Conservation (phyloP, 2,797 vertebrate species). For the Myotis findleyi region DNA sequence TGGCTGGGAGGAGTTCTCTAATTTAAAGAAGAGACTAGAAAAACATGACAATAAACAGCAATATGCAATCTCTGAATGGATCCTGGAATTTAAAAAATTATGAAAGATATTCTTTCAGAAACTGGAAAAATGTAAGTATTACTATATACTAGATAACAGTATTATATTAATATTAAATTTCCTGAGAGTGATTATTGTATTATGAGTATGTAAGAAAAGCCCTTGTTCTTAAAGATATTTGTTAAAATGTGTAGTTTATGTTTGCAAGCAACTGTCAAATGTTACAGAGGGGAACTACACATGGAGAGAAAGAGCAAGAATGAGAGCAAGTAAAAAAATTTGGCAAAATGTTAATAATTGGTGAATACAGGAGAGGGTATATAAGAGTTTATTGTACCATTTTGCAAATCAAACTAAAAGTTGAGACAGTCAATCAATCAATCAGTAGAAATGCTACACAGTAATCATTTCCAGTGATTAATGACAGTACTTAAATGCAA, state of each 20-base stretch:
- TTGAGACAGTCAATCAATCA: neutral
- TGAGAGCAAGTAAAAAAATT: neutral
- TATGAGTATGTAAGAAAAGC: neutral
- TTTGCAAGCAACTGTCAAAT: neutral
- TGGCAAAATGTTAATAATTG: neutral
- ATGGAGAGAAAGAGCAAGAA: neutral
- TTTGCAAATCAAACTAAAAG: conserved; percentile 15
- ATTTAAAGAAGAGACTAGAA: neutral
- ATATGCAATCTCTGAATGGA: neutral
- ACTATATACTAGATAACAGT: neutral
- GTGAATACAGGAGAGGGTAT: neutral
- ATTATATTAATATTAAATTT: conserved; percentile 15
- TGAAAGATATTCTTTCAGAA: conserved; percentile 26
- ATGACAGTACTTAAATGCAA: neutral
- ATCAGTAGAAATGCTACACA: neutral
- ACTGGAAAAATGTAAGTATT: neutral
- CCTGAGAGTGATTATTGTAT: neutral
- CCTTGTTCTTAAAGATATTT: neutral
- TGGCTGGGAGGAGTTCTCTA: neutral
- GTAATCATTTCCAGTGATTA: neutral
- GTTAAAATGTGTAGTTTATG: neutral
- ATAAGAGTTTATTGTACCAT: neutral
- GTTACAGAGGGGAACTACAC: neutral
- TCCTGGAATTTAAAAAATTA: neutral
- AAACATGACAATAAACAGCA: neutral